These are phyloP conservation scores for Neocloeon triangulifer DNA, from an alignment of 1,140 invertebrate species.

Conservation along the genomic window DNA sequence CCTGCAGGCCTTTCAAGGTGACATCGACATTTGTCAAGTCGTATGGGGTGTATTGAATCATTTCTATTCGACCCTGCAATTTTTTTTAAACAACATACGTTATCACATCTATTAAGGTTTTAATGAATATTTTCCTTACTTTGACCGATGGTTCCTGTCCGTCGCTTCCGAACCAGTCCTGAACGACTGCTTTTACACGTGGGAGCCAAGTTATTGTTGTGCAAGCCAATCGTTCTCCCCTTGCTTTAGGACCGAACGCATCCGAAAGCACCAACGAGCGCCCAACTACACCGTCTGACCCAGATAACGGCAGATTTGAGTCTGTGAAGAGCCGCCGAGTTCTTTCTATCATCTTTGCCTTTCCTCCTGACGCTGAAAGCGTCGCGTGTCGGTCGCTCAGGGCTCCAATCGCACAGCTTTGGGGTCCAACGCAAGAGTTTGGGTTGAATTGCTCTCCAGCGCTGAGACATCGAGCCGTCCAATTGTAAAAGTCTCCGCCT, in stretches of 20 bases:
- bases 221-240: slow-evolving; percentile 72
- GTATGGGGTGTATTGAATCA: slow-evolving; percentile 64
- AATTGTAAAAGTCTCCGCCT: slow-evolving; percentile 78
- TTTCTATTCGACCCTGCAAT: slow-evolving; percentile 55
- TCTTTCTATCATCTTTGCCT: slow-evolving; percentile 29
- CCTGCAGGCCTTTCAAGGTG: slow-evolving; percentile 43
- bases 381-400: slow-evolving; percentile 35
- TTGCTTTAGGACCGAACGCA: slow-evolving; percentile 60
- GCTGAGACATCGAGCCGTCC: slow-evolving; percentile 62
- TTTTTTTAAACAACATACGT: no score
- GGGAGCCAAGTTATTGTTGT: slow-evolving; percentile 48
- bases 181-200: slow-evolving; percentile 58
- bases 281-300: slow-evolving; percentile 47
- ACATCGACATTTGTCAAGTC: slow-evolving; percentile 60
- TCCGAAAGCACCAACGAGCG: slow-evolving; percentile 75
- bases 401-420: slow-evolving; percentile 27
- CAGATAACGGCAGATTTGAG: slow-evolving; percentile 45
- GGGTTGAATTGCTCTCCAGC: slow-evolving; percentile 63
- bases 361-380: slow-evolving; percentile 48
- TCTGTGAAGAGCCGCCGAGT: slow-evolving; percentile 64
- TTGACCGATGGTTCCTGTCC: no score
- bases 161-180: slow-evolving; percentile 71
- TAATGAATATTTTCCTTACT: no score
- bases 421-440: no score
- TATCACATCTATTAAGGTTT: no score